Conservation (phyloP, 1,140 invertebrate genomes). For the Delia radicum region DNA sequence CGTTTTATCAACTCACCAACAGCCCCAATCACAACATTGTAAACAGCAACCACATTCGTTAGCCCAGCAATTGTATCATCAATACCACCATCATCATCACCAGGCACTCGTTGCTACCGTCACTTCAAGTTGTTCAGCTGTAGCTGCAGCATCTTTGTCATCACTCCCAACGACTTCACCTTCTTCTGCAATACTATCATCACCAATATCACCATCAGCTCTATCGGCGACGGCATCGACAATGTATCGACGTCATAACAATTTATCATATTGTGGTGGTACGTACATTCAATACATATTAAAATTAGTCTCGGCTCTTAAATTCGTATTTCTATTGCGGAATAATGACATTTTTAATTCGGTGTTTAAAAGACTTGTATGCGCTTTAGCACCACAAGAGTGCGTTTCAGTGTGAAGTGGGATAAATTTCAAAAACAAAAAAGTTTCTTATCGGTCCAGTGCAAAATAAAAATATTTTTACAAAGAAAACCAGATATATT, state of each 20-base stretch:
- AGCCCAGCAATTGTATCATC: conserved; percentile 17
- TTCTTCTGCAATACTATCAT: conserved; percentile 26
- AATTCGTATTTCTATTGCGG: too few relatives aligned
- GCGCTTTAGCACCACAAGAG: too few relatives aligned
- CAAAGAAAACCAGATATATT: too few relatives aligned
- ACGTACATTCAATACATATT: too few relatives aligned
- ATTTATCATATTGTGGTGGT: conserved; percentile 54
- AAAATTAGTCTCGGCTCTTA: too few relatives aligned
- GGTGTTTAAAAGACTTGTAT: too few relatives aligned
- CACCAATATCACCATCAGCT: neutral
- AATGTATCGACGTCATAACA: conserved; percentile 54
- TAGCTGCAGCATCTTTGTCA: conserved; percentile 30
- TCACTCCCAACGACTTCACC: conserved; percentile 43
- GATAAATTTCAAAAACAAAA: too few relatives aligned
- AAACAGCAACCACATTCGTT: neutral
- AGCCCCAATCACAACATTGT: neutral
- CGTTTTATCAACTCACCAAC: neutral
- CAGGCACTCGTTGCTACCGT: conserved; percentile 9
- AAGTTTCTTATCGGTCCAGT: too few relatives aligned
- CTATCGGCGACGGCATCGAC: conserved; percentile 35
- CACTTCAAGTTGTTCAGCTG: conserved; percentile 8
- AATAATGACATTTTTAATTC: too few relatives aligned
- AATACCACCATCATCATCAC: neutral
- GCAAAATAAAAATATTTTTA: too few relatives aligned
- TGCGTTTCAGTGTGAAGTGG: too few relatives aligned